These are phyloP conservation scores for Megalops cyprinoides DNA, from an alignment of 2,797 vertebrate genomes.

Conservation along the genomic window DNA sequence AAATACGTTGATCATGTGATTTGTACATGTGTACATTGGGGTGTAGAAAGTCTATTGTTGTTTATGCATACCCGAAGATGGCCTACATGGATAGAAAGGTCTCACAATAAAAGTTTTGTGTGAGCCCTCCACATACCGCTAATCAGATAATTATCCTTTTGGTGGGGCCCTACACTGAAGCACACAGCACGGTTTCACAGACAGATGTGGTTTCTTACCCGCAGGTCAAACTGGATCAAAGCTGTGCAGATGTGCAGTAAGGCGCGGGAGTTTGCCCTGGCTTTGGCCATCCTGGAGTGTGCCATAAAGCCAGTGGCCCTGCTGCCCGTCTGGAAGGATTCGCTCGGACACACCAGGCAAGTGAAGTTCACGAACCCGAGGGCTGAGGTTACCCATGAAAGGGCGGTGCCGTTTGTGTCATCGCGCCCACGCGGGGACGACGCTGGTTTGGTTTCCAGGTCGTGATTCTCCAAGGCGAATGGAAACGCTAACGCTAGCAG, in stretches of 20 bases:
- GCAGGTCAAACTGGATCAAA: conserved; percentile 97
- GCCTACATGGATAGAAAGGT: too few species aligned
- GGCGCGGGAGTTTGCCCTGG: conserved; percentile 95
- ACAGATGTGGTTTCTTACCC: not conserved
- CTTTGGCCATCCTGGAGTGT: conserved; percentile 95
- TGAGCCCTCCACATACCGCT: too few species aligned
- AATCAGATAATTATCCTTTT: too few species aligned
- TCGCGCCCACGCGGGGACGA: not conserved
- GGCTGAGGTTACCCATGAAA: too few species aligned
- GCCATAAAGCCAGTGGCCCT: conserved; percentile 97
- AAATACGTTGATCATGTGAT: too few species aligned
- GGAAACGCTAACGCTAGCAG: not conserved
- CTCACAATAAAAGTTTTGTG: too few species aligned
- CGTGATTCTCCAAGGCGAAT: not conserved
- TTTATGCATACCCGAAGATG: too few species aligned
- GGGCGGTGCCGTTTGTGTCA: not conserved
- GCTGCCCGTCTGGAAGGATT: conserved; percentile 95
- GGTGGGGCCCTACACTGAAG: too few species aligned
- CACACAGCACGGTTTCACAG: too few species aligned
- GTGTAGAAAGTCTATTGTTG: too few species aligned
- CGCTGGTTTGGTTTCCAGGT: too few species aligned
- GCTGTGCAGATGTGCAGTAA: conserved; percentile 99
- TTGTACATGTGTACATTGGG: too few species aligned
- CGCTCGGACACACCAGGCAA: conserved; percentile 94
- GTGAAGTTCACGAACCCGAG: conserved; percentile 31